These are phyloP conservation scores for Noctua fimbriata DNA, from an alignment of 2,888 invertebrate genomes.

Conservation along the genomic window DNA sequence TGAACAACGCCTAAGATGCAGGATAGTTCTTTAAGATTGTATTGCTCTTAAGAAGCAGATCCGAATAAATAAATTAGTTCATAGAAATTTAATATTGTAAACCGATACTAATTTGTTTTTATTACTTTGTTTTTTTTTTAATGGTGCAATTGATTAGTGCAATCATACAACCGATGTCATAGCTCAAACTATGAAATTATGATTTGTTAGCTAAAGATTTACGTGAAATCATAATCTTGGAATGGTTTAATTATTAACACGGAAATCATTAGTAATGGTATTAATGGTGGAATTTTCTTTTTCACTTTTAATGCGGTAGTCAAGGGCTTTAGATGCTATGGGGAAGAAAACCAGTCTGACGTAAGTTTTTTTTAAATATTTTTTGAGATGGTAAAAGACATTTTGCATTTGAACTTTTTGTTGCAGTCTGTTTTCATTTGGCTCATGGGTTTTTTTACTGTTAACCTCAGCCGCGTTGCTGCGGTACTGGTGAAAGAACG, in stretches of 20 bases:
- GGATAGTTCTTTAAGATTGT: not conserved
- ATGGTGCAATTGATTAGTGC: conserved; percentile 9
- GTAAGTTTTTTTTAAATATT: not conserved
- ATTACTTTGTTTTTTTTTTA: not conserved
- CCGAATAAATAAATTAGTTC: not conserved
- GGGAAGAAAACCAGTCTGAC: conserved; percentile 8
- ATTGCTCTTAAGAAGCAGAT: not conserved
- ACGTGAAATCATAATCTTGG: not conserved
- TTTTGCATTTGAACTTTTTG: not conserved
- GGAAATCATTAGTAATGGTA: not conserved
- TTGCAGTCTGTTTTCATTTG: not conserved
- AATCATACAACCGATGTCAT: conserved; percentile 5
- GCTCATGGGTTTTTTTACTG: not conserved
- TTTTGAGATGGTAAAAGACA: not conserved
- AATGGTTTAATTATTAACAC: conserved; percentile 10
- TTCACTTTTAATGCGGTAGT: not conserved
- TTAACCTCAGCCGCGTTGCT: not conserved
- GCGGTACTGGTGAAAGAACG: not conserved
- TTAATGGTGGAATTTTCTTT: not conserved
- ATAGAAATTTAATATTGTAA: conserved; percentile 1
- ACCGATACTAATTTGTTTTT: not conserved
- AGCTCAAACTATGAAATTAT: conserved; percentile 26
- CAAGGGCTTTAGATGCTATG: not conserved
- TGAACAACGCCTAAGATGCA: not conserved
- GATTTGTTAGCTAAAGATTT: conserved; percentile 17